A percentile compares a stretch with the other conserved stretches of the same genome.
Conservation (phyloP, 2,888 invertebrate species). For the Acleris sparsana region DNA sequence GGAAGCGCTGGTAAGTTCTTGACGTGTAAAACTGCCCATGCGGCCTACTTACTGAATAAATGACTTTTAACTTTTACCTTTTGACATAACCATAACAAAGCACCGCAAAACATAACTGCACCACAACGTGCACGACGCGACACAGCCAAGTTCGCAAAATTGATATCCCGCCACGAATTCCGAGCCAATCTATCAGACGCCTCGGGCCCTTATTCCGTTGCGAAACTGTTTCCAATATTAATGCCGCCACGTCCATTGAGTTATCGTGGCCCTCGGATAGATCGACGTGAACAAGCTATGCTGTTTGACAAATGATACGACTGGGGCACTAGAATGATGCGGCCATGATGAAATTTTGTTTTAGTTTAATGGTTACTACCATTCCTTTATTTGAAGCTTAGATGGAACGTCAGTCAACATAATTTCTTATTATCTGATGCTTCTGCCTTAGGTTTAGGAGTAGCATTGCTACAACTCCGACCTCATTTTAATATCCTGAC, state of each 20-base stretch:
- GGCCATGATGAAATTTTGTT: neutral
- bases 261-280: conserved; percentile 18
- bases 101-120: neutral
- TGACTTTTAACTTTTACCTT: no score
- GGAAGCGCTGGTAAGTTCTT: no score
- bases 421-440: no score
- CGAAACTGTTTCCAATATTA: conserved; percentile 30
- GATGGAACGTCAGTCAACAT: neutral
- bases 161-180: conserved; percentile 25
- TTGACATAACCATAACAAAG: neutral
- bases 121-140: conserved; percentile 9
- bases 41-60: no score
- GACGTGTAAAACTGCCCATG: no score
- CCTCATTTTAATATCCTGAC: no score
- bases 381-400: neutral
- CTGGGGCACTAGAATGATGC: neutral
- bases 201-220: conserved; percentile 23
- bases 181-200: conserved; percentile 30
- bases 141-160: conserved; percentile 18
- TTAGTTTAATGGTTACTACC: neutral
- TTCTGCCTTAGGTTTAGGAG: no score
- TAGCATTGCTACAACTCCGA: no score
- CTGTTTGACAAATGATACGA: conserved; percentile 28
- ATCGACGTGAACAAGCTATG: conserved; percentile 27
- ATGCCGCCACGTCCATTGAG: conserved; percentile 27